Evolutionary conservation across 1,140 invertebrate genomes (phyloP).

Genomic region (Temnothorax curvispinosus): DNA sequence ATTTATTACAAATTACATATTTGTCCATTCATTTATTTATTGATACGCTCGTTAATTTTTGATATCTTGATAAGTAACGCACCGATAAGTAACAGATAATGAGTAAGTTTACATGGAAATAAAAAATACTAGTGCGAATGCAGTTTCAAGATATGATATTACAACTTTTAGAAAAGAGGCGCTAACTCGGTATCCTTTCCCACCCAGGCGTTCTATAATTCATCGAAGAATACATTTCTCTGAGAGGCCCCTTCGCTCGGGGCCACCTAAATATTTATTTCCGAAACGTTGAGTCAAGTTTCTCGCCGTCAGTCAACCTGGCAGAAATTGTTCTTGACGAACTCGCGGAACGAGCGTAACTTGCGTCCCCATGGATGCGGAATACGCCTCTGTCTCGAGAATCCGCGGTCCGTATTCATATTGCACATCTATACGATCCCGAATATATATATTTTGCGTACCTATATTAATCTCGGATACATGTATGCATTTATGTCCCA

Average conservation of each 20-base stretch:
- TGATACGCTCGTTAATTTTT: not conserved
- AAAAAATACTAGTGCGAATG: not conserved
- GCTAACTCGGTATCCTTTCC: constrained; percentile 3
- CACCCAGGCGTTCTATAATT: constrained; percentile 11
- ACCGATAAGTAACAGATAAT: not conserved
- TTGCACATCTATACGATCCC: not conserved
- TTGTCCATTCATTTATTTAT: not conserved
- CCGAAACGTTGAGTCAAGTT: constrained; percentile 43
- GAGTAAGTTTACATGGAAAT: not conserved
- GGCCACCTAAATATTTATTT: constrained; percentile 45
- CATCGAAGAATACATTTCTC: constrained; percentile 32
- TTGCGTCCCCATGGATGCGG: constrained; percentile 4
- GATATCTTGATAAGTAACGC: not conserved
- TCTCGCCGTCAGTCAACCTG: constrained; percentile 25
- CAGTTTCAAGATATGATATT: not conserved
- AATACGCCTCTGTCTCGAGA: not conserved
- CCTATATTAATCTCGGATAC: not conserved
- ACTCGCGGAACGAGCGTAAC: constrained; percentile 4
- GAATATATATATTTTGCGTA: not conserved
- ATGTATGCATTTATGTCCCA: not conserved
- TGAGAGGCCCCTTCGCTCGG: constrained; percentile 9
- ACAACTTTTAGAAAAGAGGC: not conserved
- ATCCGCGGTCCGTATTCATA: constrained; percentile 9
- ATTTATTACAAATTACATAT: not conserved
- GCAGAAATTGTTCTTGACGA: constrained; percentile 45